Percentiles rank a stretch among this genome's conserved stretches.
Conservation (phyloP, 2,888 invertebrate species). For the Drosophila mettleri region DNA sequence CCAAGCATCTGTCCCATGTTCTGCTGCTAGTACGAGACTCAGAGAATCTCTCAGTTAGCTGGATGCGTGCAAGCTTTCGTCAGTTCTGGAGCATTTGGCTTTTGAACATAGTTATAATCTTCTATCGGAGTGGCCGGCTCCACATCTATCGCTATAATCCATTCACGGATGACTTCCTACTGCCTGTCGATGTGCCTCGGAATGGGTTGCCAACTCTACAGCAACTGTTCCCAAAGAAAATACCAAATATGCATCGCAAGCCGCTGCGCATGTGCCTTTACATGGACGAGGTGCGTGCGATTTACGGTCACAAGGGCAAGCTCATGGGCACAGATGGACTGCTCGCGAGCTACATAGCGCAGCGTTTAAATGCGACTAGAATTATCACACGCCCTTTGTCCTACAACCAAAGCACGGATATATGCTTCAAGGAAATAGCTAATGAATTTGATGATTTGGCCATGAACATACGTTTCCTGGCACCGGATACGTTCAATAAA, state of each 20-base stretch:
- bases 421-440: constrained; percentile 73
- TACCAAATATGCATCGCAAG: constrained; percentile 81
- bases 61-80: constrained; percentile 86
- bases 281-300: constrained; percentile 84
- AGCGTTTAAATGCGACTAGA: constrained; percentile 86
- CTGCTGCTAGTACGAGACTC: constrained; percentile 76
- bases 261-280: constrained; percentile 80
- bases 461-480: constrained; percentile 86
- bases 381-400: constrained; percentile 66
- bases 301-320: constrained; percentile 47
- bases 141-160: constrained; percentile 86
- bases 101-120: constrained; percentile 85
- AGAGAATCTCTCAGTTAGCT: constrained; percentile 54
- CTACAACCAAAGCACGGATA: constrained; percentile 65
- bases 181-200: constrained; percentile 60
- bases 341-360: constrained; percentile 84
- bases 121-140: constrained; percentile 76
- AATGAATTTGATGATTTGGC: constrained; percentile 85
- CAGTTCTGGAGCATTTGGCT: constrained; percentile 86
- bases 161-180: constrained; percentile 85
- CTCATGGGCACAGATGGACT: constrained; percentile 85
- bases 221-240: constrained; percentile 76
- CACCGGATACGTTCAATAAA: constrained; percentile 85
- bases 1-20: constrained; percentile 82
- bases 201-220: constrained; percentile 38